Conservation (phyloP, 2,888 invertebrate genomes). For the Eupithecia abbreviata region DNA sequence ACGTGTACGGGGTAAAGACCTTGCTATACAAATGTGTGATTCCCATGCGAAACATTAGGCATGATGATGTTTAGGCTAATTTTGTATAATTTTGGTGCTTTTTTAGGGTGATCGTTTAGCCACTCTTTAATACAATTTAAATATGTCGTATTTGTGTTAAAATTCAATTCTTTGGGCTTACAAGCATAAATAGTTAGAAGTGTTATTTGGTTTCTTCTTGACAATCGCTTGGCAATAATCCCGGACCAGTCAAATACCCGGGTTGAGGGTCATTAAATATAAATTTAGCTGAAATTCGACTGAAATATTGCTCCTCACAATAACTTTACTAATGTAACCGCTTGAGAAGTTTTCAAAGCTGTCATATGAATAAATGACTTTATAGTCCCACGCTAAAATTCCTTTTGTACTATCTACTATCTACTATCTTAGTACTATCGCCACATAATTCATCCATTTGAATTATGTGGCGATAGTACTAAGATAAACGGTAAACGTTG, state of each 20-base stretch:
- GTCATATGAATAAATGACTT: slow-evolving; percentile 25
- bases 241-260: too few species aligned
- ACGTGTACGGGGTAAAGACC: slow-evolving; percentile 38
- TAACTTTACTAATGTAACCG: slow-evolving; percentile 41
- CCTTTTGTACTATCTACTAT: too few species aligned
- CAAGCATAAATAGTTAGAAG: too few species aligned
- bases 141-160: too few species aligned
- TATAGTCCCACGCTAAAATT: slow-evolving; percentile 12
- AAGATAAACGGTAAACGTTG: too few species aligned
- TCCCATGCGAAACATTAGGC: slow-evolving; percentile 36
- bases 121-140: too few species aligned
- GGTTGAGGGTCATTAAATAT: neutral
- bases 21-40: slow-evolving; percentile 33
- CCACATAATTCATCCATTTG: too few species aligned
- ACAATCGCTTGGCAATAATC: too few species aligned
- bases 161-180: too few species aligned
- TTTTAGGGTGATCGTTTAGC: slow-evolving; percentile 7
- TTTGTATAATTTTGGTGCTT: slow-evolving; percentile 15
- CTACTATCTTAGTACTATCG: too few species aligned
- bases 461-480: neutral
- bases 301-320: slow-evolving; percentile 39
- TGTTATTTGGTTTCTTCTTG: too few species aligned
- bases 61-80: slow-evolving; percentile 21
- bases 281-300: slow-evolving; percentile 31
- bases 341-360: slow-evolving; percentile 22